Evolutionary conservation across 2,888 invertebrate genomes (phyloP), one percentile per base, ranked within the genome.

Genomic region (Conus canariensis): DNA sequence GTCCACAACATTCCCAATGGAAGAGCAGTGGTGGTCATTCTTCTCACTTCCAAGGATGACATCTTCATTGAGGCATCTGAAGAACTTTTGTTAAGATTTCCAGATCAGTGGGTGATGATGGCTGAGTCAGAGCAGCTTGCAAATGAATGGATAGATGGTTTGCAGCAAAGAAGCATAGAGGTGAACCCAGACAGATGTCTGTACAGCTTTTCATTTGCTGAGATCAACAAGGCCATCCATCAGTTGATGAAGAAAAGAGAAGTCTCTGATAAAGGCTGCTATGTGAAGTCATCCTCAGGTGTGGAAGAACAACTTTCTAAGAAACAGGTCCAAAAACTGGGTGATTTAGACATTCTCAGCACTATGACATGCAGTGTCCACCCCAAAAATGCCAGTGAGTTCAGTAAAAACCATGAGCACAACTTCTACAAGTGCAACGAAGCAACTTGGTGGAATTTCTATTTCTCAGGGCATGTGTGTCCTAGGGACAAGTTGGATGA

Each of bases 401-500:
- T 89, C 56, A 90, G 90, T 56, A 88, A 90, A 12, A 58, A 83
- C n/a, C 88, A 87, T 1, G 92, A 92, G 83, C 92, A 93, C 88
- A 30, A 90, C 1, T 93, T 93, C 89, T 94, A 93, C 88, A 92
- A 88, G 88, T 94, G 95, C 12, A 91, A 89, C 12, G 83, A 91
- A 88, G 94, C 92, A 22, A 90, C 90, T 30, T 95, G 94, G 94
- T 93, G 94, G 92, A 94, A 95, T 83, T 94, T 94, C 77, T 92
- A 88, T 59, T 94, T 93, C 90, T 64, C 87, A 88, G 92, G 92
- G 74, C 94, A 94, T 89, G 94, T 94, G 16, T 90, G 92, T 2
- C 87, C 88, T 67, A 86, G 94, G 30, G 90, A 91, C 45, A 91
- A 92, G 30, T 92, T 92, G 85, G 86, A 90, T 6, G 67, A 83